Conservation (phyloP, 1,140 invertebrate species). For the Bilobella aurantiaca region DNA sequence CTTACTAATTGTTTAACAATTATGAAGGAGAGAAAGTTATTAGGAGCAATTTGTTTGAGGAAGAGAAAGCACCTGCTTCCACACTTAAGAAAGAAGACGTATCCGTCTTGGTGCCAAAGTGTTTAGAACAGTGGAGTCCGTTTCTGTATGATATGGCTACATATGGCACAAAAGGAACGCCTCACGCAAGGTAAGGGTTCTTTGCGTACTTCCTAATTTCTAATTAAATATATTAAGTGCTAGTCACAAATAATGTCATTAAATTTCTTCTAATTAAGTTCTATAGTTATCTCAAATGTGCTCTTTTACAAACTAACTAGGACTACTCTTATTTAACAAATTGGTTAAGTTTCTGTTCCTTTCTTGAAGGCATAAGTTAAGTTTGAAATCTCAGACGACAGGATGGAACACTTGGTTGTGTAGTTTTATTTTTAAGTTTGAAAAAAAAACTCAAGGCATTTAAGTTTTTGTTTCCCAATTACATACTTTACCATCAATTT, state of each 20-base stretch:
- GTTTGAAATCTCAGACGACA: slow-evolving; percentile 2
- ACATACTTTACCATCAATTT: not conserved
- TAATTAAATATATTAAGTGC: not conserved
- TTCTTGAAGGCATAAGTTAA: not conserved
- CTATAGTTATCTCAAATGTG: too few relatives aligned
- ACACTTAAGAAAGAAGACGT: not conserved
- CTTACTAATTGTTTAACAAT: not conserved
- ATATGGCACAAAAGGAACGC: slow-evolving; percentile 16
- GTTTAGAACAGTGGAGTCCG: not conserved
- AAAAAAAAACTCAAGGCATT: not conserved
- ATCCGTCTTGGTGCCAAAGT: not conserved
- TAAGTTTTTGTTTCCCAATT: not conserved
- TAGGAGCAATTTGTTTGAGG: not conserved
- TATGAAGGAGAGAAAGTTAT: not conserved
- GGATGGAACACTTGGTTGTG: slow-evolving; percentile 10
- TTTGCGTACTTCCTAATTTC: not conserved
- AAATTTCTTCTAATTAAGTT: not conserved
- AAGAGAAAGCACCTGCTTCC: not conserved
- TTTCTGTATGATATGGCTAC: slow-evolving; percentile 11
- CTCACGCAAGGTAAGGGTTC: not conserved
- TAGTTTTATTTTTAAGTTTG: too few relatives aligned
- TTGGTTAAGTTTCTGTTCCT: not conserved
- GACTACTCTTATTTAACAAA: not conserved
- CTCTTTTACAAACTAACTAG: not conserved
- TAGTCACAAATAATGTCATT: not conserved